These are phyloP conservation scores for Dryobates pubescens DNA, from an alignment of 2,797 vertebrate species.

Conservation along the genomic window DNA sequence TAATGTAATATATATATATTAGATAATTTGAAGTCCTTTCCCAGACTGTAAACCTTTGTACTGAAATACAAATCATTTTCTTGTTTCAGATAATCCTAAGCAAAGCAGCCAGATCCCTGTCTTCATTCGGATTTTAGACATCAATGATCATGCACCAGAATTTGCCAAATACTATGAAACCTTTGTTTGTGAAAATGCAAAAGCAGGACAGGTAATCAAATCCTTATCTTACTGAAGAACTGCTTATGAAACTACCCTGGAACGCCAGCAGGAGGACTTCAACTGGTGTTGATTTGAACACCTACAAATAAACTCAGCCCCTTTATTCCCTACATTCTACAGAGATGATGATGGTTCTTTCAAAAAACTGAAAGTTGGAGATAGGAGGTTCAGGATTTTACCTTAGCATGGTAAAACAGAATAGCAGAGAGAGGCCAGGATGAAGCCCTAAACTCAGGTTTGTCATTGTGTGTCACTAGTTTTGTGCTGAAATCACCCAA, in stretches of 20 bases:
- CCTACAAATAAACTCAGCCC: background rate
- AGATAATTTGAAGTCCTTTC: background rate
- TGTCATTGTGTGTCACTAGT: background rate
- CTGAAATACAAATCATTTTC: constrained; percentile 1
- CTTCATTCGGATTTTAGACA: constrained; percentile 94
- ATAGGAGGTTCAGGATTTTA: background rate
- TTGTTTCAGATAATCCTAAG: constrained; percentile 88
- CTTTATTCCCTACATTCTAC: background rate
- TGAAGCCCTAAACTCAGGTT: background rate
- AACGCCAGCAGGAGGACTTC: background rate
- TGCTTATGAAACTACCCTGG: background rate
- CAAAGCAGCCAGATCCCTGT: constrained; percentile 90
- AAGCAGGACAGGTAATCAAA: constrained; percentile 90
- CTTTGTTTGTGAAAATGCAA: constrained; percentile 97
- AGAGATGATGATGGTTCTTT: background rate
- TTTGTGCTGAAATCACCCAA: background rate
- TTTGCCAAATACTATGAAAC: constrained; percentile 95
- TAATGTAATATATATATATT: too few relatives aligned
- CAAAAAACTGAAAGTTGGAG: background rate
- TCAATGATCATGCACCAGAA: constrained; percentile 96
- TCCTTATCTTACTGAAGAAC: background rate
- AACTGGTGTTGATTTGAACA: background rate
- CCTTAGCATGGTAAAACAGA: background rate
- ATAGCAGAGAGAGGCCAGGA: background rate
- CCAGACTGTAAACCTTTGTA: background rate